Evolutionary conservation across 1,140 invertebrate genomes (phyloP), one percentile per base, ranked within the genome.

Genomic region (Procambarus virginalis): DNA sequence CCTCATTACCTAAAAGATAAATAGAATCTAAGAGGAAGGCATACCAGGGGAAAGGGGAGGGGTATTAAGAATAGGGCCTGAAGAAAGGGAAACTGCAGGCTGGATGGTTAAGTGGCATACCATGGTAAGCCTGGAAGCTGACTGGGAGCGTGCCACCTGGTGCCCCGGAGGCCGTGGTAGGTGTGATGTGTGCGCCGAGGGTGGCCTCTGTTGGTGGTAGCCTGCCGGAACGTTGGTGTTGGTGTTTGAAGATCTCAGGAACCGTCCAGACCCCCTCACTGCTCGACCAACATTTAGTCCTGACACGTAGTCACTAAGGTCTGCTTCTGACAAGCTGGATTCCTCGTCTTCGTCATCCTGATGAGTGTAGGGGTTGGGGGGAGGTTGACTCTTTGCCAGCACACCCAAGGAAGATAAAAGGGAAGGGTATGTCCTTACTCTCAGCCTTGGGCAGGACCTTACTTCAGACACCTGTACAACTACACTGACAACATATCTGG

Each of bases 271-370:
- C 51, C 77, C 83, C 14, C 90, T 46, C 68, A 80, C 58, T 4
- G 68, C 64, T 17, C 80, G 84, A 8, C 84, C 80, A 2, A 81
- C 58, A 22, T 83, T 91, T 9, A 86, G 78, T 17, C 84, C 84
- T 10, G 84, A 82, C 60, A 92, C 88, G 86, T 92, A 92, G 76
- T 91, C 91, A 78, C 91, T 91, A 17, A 92, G 89, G 77, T 92
- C 91, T 34, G 89, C 91, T 75, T 92, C 91, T 48, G 91, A 92
- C 73, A 91, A 84, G 85, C 91, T 92, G 78, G 91, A 91, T 60
- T 91, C 89, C 60, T 92, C 91, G 55, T 92, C 91, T 45, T 92
- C 88, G 64, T 90, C 89, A 46, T 90, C 89, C 86, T 92, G 89
- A 68, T 77, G 89, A 77, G 51, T 55, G 79, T 80, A 81, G 45